phyloP scores from a whole-genome alignment of 2,113 vertebrate species.

The Sapayoa aenigma region DNA sequence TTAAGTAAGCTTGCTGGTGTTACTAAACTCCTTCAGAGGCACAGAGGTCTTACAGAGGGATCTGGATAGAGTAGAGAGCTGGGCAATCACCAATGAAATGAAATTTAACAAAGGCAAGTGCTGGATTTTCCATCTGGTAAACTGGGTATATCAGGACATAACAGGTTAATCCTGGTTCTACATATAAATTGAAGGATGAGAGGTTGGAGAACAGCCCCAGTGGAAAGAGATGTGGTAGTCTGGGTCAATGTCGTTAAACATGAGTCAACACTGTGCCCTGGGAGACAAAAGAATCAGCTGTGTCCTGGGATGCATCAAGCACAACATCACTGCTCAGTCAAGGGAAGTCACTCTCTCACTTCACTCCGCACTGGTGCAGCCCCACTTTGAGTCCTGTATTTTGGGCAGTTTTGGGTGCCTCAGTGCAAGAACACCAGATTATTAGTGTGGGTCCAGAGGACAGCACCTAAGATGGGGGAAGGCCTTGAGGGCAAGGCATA shows the following conservation, averaged over 20 bases:
- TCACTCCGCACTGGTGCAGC: not conserved
- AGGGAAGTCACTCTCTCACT: not conserved
- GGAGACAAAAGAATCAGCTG: not conserved
- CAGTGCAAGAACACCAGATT: no score
- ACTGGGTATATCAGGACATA: no score
- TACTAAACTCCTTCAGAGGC: not conserved
- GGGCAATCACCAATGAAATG: not conserved
- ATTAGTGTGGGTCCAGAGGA: not conserved
- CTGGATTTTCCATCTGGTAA: not conserved
- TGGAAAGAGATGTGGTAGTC: not conserved
- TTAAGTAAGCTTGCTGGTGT: not conserved
- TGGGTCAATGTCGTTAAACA: not conserved
- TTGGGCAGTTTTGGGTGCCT: not conserved
- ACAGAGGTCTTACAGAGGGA: not conserved
- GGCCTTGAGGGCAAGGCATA: not conserved
- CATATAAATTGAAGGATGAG: not conserved
- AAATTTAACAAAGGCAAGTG: not conserved
- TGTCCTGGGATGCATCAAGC: not conserved
- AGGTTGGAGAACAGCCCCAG: not conserved
- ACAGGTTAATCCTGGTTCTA: not conserved
- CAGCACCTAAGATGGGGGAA: not conserved
- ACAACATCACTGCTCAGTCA: rapidly evolving
- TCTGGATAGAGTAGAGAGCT: not conserved
- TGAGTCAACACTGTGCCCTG: not conserved
- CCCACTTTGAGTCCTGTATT: no score